A percentile compares a stretch with the other conserved stretches of the same genome.
Conservation (phyloP, 2,797 vertebrate genomes). For the Limosa lapponica region DNA sequence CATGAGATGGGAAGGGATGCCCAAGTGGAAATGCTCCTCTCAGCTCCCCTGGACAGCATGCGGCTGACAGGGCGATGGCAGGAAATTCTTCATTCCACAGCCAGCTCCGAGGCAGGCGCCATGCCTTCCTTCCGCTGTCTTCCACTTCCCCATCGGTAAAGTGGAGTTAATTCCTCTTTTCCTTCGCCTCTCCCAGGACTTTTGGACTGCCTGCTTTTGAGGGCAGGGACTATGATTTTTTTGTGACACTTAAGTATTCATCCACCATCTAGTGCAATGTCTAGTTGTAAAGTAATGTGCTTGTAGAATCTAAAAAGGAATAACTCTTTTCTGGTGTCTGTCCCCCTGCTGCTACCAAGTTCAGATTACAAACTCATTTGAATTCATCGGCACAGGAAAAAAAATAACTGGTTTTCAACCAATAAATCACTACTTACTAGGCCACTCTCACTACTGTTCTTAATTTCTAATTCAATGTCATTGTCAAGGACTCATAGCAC, state of each 20-base stretch:
- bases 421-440: not conserved
- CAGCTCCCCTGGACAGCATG: not conserved
- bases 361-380: not conserved
- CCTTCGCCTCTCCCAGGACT: not conserved
- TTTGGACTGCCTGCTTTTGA: not conserved
- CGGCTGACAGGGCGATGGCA: not conserved
- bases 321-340: not conserved
- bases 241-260: not conserved
- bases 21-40: not conserved
- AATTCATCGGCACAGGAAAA: not conserved
- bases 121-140: not conserved
- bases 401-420: not conserved
- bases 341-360: not conserved
- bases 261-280: not conserved
- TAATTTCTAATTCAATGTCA: not conserved
- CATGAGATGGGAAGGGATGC: not conserved
- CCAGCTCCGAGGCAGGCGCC: not conserved
- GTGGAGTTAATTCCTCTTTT: not conserved
- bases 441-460: not conserved
- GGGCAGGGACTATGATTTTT: not conserved
- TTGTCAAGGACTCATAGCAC: not conserved
- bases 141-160: not conserved
- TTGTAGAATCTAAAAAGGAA: not conserved
- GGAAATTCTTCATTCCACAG: not conserved
- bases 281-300: not conserved